Conservation (phyloP, 1,140 invertebrate species). For the Dendroctonus ponderosae region DNA sequence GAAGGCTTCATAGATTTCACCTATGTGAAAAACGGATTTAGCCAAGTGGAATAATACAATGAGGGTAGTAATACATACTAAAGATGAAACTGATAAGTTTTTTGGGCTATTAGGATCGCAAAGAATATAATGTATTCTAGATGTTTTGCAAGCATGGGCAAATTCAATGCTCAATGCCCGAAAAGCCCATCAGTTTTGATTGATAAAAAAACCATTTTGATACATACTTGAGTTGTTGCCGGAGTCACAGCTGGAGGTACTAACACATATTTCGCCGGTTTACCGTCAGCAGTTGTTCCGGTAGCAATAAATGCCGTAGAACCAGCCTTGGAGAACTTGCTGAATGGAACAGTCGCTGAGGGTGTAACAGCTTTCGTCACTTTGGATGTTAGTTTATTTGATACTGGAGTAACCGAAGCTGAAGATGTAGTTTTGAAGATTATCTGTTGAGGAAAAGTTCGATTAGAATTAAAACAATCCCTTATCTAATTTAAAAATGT, state of each 20-base stretch:
- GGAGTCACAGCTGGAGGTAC: conserved; percentile 49
- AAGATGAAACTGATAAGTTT: no score
- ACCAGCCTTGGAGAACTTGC: conserved; percentile 16
- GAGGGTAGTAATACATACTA: no score
- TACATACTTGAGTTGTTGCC: conserved; percentile 9
- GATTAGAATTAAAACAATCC: not conserved
- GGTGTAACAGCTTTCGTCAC: conserved; percentile 8
- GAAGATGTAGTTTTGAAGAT: conserved; percentile 20
- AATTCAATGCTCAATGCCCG: no score
- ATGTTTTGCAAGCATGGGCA: no score
- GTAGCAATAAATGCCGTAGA: conserved; percentile 18
- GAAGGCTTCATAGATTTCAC: conserved; percentile 40
- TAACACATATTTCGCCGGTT: conserved; percentile 62
- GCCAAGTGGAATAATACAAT: no score
- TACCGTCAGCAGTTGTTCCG: conserved; percentile 41
- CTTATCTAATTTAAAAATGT: no score
- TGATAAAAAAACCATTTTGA: not conserved
- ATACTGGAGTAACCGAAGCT: not conserved
- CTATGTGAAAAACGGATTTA: not conserved
- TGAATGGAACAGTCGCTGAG: not conserved
- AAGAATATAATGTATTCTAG: no score
- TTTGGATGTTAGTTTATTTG: conserved; percentile 2
- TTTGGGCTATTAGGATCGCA: no score
- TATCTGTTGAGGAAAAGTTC: conserved; percentile 12
- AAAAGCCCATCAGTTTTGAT: no score